Base-by-base conservation (phyloP, 2,888 invertebrate genomes). In the Drosophila meridiana region DNA sequence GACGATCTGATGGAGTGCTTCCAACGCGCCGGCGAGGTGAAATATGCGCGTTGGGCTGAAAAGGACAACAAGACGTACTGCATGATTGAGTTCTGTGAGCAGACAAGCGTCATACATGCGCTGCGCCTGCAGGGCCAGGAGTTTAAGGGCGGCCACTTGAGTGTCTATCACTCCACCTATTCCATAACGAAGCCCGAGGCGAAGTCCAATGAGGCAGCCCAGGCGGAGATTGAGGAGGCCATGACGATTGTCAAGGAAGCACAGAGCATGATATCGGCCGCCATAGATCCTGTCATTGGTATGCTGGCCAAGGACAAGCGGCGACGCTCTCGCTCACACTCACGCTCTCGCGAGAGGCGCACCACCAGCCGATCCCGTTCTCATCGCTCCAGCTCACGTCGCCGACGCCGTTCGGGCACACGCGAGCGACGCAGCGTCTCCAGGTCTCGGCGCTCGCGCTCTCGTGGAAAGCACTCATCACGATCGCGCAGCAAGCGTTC, bases 181-280 rank as follows among this genome's bases (percentile, higher is more conserved):
- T 96, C 98, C 0, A 98, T 99, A 75, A 95, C 96, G 2, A 98
- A 98, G 90, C 99, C 99, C 0, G 98, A 98, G 92, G 97, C 98
- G 0, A 98, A 99, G 93, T 98, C 98, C 82, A 98, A 98, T 91
- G 98, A 98, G 92, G 98, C 98, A 2, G 98, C 98, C 0, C 97
- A 98, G 90, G 95, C 97, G 52, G 99, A 99, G 94, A 98, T 99
- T 65, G 98, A 99, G 92, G 98, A 98, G 92, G 99, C 98, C 0
- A 98, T 99, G 98, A 97, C 98, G 53, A 95, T 98, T 75, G 98
- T 99, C 0, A 98, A 98, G 92, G 99, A 99, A 93, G 98, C 98
- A 0, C 98, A 99, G 93, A 97, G 97, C 92, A 95, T 98, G 89
- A 98, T 99, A 76, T 97, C 98, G 0, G 98, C 98, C 9, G 97